Conservation (phyloP, 1,140 invertebrate genomes). For the Eueides isabella region DNA sequence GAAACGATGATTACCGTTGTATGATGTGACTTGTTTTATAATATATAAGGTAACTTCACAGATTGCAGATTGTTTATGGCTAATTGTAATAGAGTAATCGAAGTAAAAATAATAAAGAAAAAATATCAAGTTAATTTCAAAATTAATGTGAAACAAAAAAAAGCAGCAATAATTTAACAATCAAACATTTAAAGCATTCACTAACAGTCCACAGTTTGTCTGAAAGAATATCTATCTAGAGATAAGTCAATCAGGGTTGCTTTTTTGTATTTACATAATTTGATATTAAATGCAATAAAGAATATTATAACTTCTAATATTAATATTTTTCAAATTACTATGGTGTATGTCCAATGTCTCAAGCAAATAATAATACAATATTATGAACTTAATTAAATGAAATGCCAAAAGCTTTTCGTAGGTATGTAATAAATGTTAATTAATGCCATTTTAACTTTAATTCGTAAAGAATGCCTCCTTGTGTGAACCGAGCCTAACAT, state of each 20-base stretch:
- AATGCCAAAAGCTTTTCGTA: background rate
- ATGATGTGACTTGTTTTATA: constrained; percentile 16
- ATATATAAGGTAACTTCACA: constrained; percentile 9
- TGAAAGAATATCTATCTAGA: too few species aligned
- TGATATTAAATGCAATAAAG: background rate
- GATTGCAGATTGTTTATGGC: background rate
- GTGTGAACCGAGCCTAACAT: constrained; percentile 34
- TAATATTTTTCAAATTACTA: background rate
- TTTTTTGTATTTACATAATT: too few species aligned
- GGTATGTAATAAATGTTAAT: background rate
- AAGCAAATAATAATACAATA: background rate
- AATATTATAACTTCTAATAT: background rate
- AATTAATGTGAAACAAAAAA: too few species aligned
- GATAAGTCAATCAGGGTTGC: too few species aligned
- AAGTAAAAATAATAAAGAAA: background rate
- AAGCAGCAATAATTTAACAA: too few species aligned
- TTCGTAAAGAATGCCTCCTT: background rate
- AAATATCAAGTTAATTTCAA: background rate
- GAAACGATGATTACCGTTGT: constrained; percentile 30
- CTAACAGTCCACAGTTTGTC: too few species aligned
- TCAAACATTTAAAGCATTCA: too few species aligned
- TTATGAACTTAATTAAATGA: background rate
- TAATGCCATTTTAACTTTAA: background rate
- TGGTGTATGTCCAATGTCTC: background rate
- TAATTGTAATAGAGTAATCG: background rate